Conservation (phyloP, 1,140 invertebrate species). For the Schmidtea mediterranea region DNA sequence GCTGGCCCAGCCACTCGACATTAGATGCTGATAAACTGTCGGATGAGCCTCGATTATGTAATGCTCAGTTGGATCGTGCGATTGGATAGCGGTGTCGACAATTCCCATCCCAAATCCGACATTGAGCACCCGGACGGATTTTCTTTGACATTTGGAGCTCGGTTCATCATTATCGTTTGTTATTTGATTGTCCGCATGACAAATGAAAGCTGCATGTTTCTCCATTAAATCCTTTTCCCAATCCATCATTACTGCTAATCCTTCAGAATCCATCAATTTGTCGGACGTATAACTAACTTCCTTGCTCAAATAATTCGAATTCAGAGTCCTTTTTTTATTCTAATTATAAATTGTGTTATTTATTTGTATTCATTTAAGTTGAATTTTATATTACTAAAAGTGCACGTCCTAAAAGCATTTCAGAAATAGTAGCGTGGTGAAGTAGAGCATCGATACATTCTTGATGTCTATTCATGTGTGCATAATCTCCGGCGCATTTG, state of each 20-base stretch:
- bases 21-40: neutral
- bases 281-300: neutral
- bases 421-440: slow-evolving; percentile 1
- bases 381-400: neutral
- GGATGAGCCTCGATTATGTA: slow-evolving; percentile 5
- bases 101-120: slow-evolving; percentile 7
- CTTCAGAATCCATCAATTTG: neutral
- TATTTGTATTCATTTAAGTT: neutral
- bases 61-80: neutral
- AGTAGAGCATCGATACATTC: neutral
- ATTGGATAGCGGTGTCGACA: slow-evolving; percentile 1
- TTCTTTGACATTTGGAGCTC: neutral
- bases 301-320: neutral
- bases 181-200: neutral
- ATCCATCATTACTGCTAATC: slow-evolving; percentile 5
- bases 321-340: neutral
- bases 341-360: neutral
- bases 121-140: neutral
- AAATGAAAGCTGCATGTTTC: slow-evolving; percentile 3
- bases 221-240: slow-evolving; percentile 6
- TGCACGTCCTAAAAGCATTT: neutral
- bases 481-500: slow-evolving; percentile 5
- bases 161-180: neutral
- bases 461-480: slow-evolving; percentile 4
- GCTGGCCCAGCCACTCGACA: neutral